Base-by-base conservation (phyloP, 1,140 invertebrate genomes). In the Pseudomyrmex cubaensis region DNA sequence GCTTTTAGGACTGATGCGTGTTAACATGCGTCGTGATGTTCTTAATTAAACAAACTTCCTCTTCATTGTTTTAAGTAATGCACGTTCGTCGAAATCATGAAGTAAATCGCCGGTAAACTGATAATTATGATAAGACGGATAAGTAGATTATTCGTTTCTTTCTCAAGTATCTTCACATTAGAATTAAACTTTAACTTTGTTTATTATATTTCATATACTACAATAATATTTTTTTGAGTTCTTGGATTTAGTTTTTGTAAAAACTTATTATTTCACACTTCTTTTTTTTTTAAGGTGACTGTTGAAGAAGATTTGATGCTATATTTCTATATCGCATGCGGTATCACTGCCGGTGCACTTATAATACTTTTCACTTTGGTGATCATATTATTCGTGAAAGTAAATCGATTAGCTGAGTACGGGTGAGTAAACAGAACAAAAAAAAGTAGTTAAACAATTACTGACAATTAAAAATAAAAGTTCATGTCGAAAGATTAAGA, bases 241-340 rank as follows among this genome's bases (percentile, higher is more conserved):
- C 74, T 62, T 73, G 35, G 54, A 67, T 48, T 25, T 66, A 3
- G n/a, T 50, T 44, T 22, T 57, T 63, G 7, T 9, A n/a, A 22
- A 35, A 8, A 59, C 61, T 25, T 44, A 7, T 66, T 4, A 82
- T n/a, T 75, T 5, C 8, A 50, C 0, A 50, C 59, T 69, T 35
- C 35, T 35, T 82, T 84, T 74, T 74, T 15, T 77, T 92, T 92
- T 25, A 76, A 93, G 92, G 88, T 76, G 46, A 82, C 50, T 59
- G 15, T 77, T 56, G 86, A 91, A 20, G 86, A 91, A 20, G 90
- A 93, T 3, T 67, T 93, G 20, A 52, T 78, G 54, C 57, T 92
- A 57, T 91, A 92, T 70, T 92, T 93, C 83, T 92, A 90, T 78
- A 91, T 93, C 67, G 89, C 88, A n/a, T 90, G 89, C 44, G 92